Percentiles rank a stretch among this genome's conserved stretches.
These are phyloP conservation scores for Nomada ruficornis DNA, from an alignment of 2,888 invertebrate species.

Conservation along the genomic window DNA sequence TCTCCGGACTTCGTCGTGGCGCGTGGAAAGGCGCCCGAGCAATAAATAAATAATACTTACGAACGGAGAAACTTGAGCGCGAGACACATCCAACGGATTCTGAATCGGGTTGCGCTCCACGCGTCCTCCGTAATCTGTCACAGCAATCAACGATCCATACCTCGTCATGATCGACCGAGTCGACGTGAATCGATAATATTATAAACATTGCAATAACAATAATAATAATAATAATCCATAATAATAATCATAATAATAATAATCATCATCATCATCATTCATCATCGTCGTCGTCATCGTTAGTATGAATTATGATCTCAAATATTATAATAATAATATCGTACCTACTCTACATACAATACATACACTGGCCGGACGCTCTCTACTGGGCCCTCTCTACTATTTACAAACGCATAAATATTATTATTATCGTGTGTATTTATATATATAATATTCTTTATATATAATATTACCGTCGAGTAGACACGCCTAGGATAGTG, in stretches of 20 bases:
- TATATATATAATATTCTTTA: slow-evolving; percentile 78
- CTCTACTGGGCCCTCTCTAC: slow-evolving; percentile 80
- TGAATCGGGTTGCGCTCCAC: slow-evolving; percentile 7
- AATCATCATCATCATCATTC: slow-evolving; percentile 61
- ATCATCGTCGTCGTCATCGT: slow-evolving; percentile 76
- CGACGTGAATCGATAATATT: slow-evolving; percentile 77
- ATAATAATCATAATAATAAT: slow-evolving; percentile 53
- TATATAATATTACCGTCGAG: slow-evolving; percentile 70
- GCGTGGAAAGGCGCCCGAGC: slow-evolving; percentile 14
- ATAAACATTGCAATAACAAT: slow-evolving; percentile 83
- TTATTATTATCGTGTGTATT: slow-evolving; percentile 78
- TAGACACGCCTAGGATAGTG: slow-evolving; percentile 68
- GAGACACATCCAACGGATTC: slow-evolving; percentile 1
- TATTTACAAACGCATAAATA: slow-evolving; percentile 85
- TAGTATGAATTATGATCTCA: slow-evolving; percentile 78
- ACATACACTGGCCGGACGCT: slow-evolving; percentile 82
- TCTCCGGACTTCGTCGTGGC: slow-evolving; percentile 7
- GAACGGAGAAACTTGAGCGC: slow-evolving; percentile 34
- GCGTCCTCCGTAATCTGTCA: slow-evolving; percentile 67
- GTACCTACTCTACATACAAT: slow-evolving; percentile 84
- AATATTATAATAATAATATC: slow-evolving; percentile 73
- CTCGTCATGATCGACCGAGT: slow-evolving; percentile 72
- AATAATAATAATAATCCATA: slow-evolving; percentile 77
- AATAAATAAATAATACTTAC: slow-evolving; percentile 70
- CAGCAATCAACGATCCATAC: slow-evolving; percentile 69